Evolutionary conservation across 2,888 invertebrate species (phyloP), one percentile per base, ranked within the genome.

Genomic region (Hemaris fuciformis): DNA sequence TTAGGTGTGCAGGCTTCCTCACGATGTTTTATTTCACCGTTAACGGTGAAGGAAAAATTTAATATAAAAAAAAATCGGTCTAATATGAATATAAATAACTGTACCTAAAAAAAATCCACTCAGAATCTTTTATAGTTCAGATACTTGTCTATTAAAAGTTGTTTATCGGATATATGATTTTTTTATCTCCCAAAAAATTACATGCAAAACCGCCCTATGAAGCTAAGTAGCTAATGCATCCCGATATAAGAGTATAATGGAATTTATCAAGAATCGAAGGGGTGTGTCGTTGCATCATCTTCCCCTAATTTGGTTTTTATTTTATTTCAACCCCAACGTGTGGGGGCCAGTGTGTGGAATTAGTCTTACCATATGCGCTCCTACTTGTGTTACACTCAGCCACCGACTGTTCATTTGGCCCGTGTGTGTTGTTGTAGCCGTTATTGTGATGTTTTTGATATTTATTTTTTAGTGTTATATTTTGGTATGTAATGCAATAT

Each of bases 211-310:
- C 82, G 71, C 38, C 62, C 60, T 13, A 64, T 62, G 59, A 60
- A 60, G 62, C 66, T 74, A 83, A 86, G 79, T 75, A 81, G 82
- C 79, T 88, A 88, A 90, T 87, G 85, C 84, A 76, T 78, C 76
- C 82, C 80, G 77, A 78, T 81, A 83, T 81, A 76, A 83, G 76
- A 80, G 79, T 85, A 87, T 91, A 91, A 91, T 91, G 89, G 91
- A 91, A 91, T 91, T 87, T 88, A 90, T 89, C 89, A 87, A 83
- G 87, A 89, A 92, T 91, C 90, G 90, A 89, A 89, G 91, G 93
- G 92, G 92, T 91, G 91, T 85, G 86, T 73, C 80, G 79, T 89
- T 89, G 85, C 91, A 81, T 88, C 90, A 91, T 91, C 83, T 83
- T 81, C 91, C 91, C 91, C 90, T 89, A 88, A 90, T 91, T 91